Evolutionary conservation across 2,888 invertebrate species (phyloP), one percentile per base, ranked within the genome.

Genomic region (Dasysyrphus albostriatus): DNA sequence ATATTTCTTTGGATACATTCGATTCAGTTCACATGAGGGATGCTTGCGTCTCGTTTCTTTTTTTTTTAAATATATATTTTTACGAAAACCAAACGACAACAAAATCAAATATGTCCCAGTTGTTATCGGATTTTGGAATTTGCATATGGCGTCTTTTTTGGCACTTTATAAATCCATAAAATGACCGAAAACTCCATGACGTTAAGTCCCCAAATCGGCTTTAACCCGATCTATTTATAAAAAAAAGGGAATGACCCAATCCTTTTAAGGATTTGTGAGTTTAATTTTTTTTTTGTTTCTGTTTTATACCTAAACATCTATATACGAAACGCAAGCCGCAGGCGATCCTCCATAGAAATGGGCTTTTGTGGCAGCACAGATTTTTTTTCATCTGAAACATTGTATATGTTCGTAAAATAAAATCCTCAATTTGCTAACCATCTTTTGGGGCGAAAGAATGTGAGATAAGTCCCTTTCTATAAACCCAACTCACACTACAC

Each of bases 111-210:
- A 83, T 87, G 83, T 83, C 83, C 87, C 87, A 87, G 87, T 87
- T 83, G 87, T 87, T 87, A 87, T 87, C 87, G 87, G 87, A 87
- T 87, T 83, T 76, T 67, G 75, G 61, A 87, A 87, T 87, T 83
- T 87, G 79, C 87, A 87, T 87, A 87, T 83, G 87, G 87, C 75
- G 87, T 87, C 87, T 79, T 75, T 79, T 83, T 87, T 87, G 83
- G 88, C 88, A 88, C 88, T 88, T 88, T 88, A 88, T 88, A 88
- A 88, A 83, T 88, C 88, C 88, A 88, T 83, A 88, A 88, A 88
- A 88, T 88, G 88, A 88, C 88, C 88, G 88, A 88, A 76, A 88
- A 88, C 88, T 88, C 88, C 88, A 88, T 88, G 88, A 88, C 83
- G 88, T 80, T 83, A 83, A 88, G 80, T 74, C 88, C 76, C 80